phyloP scores from a whole-genome alignment of 1,140 invertebrate genomes.

The Planococcus citri region DNA sequence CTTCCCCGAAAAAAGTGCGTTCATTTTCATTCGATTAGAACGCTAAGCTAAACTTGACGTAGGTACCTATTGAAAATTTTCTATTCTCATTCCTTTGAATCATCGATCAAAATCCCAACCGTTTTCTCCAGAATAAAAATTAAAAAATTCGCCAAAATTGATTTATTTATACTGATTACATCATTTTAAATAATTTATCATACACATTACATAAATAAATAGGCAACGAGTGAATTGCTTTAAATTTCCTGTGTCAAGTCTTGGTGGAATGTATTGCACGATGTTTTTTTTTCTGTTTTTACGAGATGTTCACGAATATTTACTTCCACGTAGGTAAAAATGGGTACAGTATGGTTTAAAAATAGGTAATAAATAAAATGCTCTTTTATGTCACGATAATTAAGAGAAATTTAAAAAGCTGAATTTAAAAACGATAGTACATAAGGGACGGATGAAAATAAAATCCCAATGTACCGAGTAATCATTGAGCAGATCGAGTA shows the following conservation, averaged over 20 bases:
- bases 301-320: not conserved
- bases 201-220: slow-evolving; percentile 1
- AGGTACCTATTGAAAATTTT: no score
- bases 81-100: no score
- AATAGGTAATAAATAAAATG: not conserved
- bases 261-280: not conserved
- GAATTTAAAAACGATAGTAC: not conserved
- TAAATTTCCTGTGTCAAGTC: not conserved
- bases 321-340: not conserved
- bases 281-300: not conserved
- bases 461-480: not conserved
- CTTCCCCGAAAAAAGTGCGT: no score
- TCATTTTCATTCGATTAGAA: no score
- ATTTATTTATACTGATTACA: not conserved
- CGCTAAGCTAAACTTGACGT: no score
- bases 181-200: not conserved
- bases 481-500: not conserved
- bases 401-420: not conserved
- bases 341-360: not conserved
- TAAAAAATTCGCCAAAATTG: not conserved
- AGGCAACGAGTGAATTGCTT: not conserved
- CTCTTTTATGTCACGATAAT: not conserved
- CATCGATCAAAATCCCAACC: no score
- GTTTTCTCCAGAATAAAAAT: not conserved
- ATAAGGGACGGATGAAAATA: not conserved